A percentile compares a stretch with the other conserved stretches of the same genome.
These are phyloP conservation scores for Conus canariensis DNA, from an alignment of 2,888 invertebrate species.

Conservation along the genomic window DNA sequence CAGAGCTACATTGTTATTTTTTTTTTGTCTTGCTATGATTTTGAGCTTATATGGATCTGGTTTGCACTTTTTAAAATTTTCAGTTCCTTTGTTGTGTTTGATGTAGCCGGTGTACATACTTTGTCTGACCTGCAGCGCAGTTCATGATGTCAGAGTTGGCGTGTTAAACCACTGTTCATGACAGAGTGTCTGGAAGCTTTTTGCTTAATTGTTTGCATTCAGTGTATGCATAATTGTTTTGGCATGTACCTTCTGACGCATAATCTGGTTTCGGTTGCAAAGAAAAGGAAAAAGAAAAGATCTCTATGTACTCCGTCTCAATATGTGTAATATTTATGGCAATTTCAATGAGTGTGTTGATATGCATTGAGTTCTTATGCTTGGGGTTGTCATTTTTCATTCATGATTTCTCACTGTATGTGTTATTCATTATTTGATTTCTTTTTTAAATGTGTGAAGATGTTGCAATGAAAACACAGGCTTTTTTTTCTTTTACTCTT, in stretches of 20 bases:
- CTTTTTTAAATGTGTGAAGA: background rate
- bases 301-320: constrained; percentile 25
- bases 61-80: background rate
- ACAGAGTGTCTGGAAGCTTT: background rate
- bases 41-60: background rate
- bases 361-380: background rate
- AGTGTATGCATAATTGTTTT: constrained; percentile 28
- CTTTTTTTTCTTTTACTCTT: too few relatives aligned
- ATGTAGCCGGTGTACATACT: background rate
- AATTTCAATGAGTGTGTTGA: background rate
- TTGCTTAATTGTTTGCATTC: background rate
- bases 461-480: too few relatives aligned
- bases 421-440: constrained; percentile 2
- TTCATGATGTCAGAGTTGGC: background rate
- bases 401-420: background rate
- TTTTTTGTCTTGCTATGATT: background rate
- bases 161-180: constrained; percentile 18
- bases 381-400: background rate
- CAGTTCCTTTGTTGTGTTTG: background rate
- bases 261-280: constrained; percentile 7
- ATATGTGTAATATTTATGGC: background rate
- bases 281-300: background rate
- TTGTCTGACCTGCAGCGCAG: background rate
- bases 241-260: background rate
- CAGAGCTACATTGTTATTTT: too few relatives aligned